These are phyloP conservation scores for Drosophila eugracilis DNA, from an alignment of 1,140 invertebrate genomes.

Conservation along the genomic window DNA sequence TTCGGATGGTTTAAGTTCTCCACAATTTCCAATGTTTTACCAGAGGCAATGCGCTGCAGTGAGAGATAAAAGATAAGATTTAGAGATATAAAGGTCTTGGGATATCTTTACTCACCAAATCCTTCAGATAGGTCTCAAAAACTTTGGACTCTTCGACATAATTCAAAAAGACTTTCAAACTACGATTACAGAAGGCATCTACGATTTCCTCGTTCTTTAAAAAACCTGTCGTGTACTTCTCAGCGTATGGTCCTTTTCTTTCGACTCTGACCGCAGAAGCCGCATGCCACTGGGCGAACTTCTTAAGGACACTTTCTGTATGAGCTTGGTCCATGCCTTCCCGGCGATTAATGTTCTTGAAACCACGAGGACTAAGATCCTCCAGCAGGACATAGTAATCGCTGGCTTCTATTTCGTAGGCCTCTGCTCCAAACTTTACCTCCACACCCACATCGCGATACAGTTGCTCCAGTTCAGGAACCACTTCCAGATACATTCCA, in stretches of 20 bases:
- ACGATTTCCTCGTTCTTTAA: slow-evolving; percentile 16
- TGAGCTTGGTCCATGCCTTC: slow-evolving; percentile 85
- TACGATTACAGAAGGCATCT: slow-evolving; percentile 18
- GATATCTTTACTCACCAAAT: slow-evolving; percentile 36
- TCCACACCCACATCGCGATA: slow-evolving; percentile 72
- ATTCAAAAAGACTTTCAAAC: slow-evolving; percentile 4
- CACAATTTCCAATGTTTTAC: slow-evolving; percentile 28
- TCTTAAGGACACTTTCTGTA: slow-evolving; percentile 85
- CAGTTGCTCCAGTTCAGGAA: slow-evolving; percentile 63
- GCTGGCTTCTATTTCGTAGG: slow-evolving; percentile 44
- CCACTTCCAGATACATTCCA: slow-evolving; percentile 59
- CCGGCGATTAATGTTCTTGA: slow-evolving; percentile 85
- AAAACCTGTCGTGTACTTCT: slow-evolving; percentile 8
- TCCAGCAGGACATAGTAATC: slow-evolving; percentile 85
- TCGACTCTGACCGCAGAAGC: slow-evolving; percentile 79
- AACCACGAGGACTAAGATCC: slow-evolving; percentile 85
- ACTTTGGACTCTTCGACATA: slow-evolving; percentile 32
- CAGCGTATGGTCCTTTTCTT: slow-evolving; percentile 84
- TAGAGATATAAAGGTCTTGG: not conserved
- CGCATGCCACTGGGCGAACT: slow-evolving; percentile 87
- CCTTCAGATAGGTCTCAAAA: slow-evolving; percentile 46
- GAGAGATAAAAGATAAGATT: not conserved
- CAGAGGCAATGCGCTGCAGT: slow-evolving; percentile 24
- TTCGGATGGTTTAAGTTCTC: slow-evolving; percentile 31
- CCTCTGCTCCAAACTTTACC: slow-evolving; percentile 63